A percentile compares a stretch with the other conserved stretches of the same genome.
These are phyloP conservation scores for Diplolepis rosae DNA, from an alignment of 2,888 invertebrate genomes.

Conservation along the genomic window DNA sequence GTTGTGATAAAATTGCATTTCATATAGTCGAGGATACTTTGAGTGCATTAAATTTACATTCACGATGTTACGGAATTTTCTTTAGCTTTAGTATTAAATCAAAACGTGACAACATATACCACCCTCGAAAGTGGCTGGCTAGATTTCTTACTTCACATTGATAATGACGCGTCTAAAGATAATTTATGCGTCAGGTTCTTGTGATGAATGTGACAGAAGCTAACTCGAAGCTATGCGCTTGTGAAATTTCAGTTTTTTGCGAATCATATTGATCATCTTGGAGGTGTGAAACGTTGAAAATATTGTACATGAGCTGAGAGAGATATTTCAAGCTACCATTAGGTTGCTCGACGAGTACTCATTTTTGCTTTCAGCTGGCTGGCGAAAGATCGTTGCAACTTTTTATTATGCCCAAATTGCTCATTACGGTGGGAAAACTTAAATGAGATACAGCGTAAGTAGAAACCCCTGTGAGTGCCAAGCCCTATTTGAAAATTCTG, in stretches of 20 bases:
- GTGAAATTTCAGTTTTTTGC: neutral
- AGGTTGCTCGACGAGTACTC: constrained; percentile 16
- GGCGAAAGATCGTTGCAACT: constrained; percentile 27
- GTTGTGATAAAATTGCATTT: no score
- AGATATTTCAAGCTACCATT: constrained; percentile 23
- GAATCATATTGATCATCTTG: neutral
- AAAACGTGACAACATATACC: no score
- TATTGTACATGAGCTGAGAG: neutral
- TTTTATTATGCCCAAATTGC: constrained; percentile 31
- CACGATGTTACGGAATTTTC: no score
- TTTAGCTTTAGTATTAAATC: no score
- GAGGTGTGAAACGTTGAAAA: neutral
- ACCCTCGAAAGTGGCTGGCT: no score
- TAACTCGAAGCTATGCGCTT: neutral
- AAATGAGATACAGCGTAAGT: constrained; percentile 23
- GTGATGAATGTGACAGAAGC: neutral
- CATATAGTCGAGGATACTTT: no score
- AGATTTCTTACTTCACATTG: no score
- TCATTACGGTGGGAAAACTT: constrained; percentile 24
- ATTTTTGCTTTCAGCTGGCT: constrained; percentile 27
- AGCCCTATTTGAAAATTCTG: constrained; percentile 12
- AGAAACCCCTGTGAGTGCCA: neutral
- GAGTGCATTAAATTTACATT: no score
- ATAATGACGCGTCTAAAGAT: neutral
- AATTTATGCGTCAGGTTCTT: neutral